These are phyloP conservation scores for Carollia perspicillata DNA, from an alignment of 2,113 vertebrate species.

Conservation along the genomic window DNA sequence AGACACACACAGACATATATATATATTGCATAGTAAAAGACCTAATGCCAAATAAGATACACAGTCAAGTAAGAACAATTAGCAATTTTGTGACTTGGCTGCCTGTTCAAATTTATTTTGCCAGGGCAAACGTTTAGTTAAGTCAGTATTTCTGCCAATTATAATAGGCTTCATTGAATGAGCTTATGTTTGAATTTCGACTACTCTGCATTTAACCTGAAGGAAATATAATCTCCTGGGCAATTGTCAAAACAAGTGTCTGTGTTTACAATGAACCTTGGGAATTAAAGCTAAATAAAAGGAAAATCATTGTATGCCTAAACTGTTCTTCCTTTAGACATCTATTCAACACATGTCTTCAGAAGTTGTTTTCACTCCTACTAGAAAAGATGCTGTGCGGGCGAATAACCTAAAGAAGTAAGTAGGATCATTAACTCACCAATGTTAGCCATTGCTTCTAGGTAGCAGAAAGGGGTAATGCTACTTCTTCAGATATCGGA, in stretches of 20 bases:
- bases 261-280: not conserved
- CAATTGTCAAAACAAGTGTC: constrained; percentile 44
- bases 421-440: not conserved
- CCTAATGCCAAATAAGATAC: not conserved
- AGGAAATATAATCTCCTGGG: constrained; percentile 4
- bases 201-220: constrained; percentile 27
- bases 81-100: constrained; percentile 63
- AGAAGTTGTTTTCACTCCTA: not conserved
- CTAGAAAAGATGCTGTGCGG: not conserved
- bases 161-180: not conserved
- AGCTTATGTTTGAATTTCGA: constrained; percentile 39
- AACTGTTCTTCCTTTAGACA: not conserved
- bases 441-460: not conserved
- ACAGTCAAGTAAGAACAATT: constrained; percentile 52
- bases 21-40: not conserved
- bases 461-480: not conserved
- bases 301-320: not conserved
- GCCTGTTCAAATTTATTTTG: constrained; percentile 68
- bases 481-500: not conserved
- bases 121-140: constrained; percentile 49
- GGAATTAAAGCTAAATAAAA: constrained; percentile 6
- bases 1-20: no score
- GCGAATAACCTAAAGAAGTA: not conserved
- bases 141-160: constrained; percentile 46
- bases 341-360: not conserved